These are phyloP conservation scores for Pollenia labialis DNA, from an alignment of 2,888 invertebrate species.

Conservation along the genomic window DNA sequence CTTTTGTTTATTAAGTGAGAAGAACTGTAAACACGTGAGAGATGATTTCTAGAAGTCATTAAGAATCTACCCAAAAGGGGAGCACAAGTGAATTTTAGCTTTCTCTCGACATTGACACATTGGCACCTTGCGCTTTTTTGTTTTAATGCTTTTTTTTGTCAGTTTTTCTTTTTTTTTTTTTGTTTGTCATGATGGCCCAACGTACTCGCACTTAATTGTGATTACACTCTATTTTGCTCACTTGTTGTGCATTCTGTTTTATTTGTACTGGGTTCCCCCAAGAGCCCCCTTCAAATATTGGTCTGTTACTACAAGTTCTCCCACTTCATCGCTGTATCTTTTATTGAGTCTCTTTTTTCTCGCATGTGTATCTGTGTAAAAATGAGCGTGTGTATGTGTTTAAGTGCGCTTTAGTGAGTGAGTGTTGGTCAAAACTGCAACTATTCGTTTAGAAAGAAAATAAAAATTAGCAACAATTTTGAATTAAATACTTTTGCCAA, in stretches of 20 bases:
- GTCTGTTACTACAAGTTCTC: constrained; percentile 21
- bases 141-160: not conserved
- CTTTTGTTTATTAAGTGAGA: constrained; percentile 63
- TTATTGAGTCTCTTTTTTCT: not conserved
- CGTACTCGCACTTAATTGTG: not conserved
- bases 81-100: constrained; percentile 41
- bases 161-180: not conserved
- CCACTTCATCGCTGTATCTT: not conserved
- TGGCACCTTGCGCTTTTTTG: constrained; percentile 61
- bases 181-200: constrained; percentile 15
- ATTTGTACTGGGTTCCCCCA: constrained; percentile 25
- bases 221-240: constrained; percentile 46
- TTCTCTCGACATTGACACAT: constrained; percentile 64
- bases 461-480: constrained; percentile 55
- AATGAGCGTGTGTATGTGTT: constrained; percentile 10
- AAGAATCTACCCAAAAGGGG: constrained; percentile 30
- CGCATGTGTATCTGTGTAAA: not conserved
- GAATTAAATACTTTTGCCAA: constrained; percentile 50
- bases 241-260: constrained; percentile 37
- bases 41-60: constrained; percentile 49
- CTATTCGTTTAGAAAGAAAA: constrained; percentile 27
- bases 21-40: constrained; percentile 55
- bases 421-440: constrained; percentile 58
- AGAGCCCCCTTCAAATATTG: constrained; percentile 7
- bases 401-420: not conserved